Base-by-base conservation (phyloP, 2,888 invertebrate species). In the Ophonus ardosiacus region DNA sequence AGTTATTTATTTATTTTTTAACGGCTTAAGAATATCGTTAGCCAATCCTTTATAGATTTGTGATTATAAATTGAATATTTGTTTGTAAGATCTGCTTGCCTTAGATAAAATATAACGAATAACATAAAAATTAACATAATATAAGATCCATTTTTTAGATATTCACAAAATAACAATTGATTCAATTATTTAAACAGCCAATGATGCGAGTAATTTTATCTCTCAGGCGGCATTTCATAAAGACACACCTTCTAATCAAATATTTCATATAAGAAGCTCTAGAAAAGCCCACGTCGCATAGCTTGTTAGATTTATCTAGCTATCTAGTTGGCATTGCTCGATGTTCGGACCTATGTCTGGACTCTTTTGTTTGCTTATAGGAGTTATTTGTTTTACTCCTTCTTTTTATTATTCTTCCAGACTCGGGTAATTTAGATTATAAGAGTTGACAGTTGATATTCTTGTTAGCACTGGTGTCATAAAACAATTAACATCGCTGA, bases 221-320 rank as follows among this genome's bases (percentile, higher is more conserved):
- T 51, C 43, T 13, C 10, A 31, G 68, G 24, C 68, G 68, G 68
- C 38, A 68, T n/a, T 31, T 38, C 13, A 38, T 51, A 65, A 43
- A 38, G 81, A 71, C 51, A 43, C 81, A 81, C 81, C 81, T 81
- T 81, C 65, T 65, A 65, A 81, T 81, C 81, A 81, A 81, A 81
- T 81, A 81, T 81, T 81, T 65, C 18, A 63, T 63, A 63, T 21
- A 63, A 63, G 63, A 63, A 63, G 63, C 38, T n/a, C n/a, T 38
- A 24, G 38, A 31, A 68, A 68, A 24, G 21, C 38, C 21, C 31
- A 38, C 31, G 59, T 71, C 82, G 31, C 31, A 81, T 81, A 82
- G 56, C 57, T 71, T 21, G 71, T 82, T 51, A 71, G 82, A 71
- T 82, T 56, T 76, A 76, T 76, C 76, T 63, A 68, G 38, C 24